Evolutionary conservation across 2,888 invertebrate genomes (phyloP), one percentile per base, ranked within the genome.

Genomic region (Hydropsyche betteni): DNA sequence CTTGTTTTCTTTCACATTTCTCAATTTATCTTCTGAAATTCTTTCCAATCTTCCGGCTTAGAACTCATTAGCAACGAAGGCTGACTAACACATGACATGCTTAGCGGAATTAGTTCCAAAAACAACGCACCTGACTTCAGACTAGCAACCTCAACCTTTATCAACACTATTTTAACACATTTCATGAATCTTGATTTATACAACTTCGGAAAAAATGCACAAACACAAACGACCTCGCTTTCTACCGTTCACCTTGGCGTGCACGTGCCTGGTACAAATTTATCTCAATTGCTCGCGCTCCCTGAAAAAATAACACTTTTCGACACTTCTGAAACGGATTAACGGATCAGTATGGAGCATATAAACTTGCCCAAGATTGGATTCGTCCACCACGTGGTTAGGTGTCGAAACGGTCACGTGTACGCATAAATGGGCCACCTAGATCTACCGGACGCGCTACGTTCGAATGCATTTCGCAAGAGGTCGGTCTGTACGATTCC

Each of bases 151-250:
- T 24, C 24, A 24, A 24, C 24, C 24, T 24, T 24, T 24, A 24
- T 24, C 24, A 24, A 24, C 24, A 24, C 24, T 24, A 24, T 24
- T 24, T 24, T 24, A 24, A 24, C 24, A 24, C 24, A 24, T 24
- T 24, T 24, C 44, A 44, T 44, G 44, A 6, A 44, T 44, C 44
- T 44, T 44, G 44, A 64, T 5, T n/a, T 10, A 64, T 24, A 24
- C 24, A 24, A 24, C 24, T 24, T 24, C 24, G 64, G 6, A 64
- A 64, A 64, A 64, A 36, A 64, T 36, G 64, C 64, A 33, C n/a
- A n/a, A 64, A 36, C 34, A 33, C n/a, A 33, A 34, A 58, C 36
- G 64, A 34, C 64, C 64, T 64, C 64, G 64, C 64, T 64, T 64
- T 64, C 64, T 64, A 64, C 64, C 8, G 34, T 36, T 64, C 36